These are phyloP conservation scores for Pterocles orientalis DNA, from an alignment of 2,113 vertebrate genomes.

Conservation along the genomic window DNA sequence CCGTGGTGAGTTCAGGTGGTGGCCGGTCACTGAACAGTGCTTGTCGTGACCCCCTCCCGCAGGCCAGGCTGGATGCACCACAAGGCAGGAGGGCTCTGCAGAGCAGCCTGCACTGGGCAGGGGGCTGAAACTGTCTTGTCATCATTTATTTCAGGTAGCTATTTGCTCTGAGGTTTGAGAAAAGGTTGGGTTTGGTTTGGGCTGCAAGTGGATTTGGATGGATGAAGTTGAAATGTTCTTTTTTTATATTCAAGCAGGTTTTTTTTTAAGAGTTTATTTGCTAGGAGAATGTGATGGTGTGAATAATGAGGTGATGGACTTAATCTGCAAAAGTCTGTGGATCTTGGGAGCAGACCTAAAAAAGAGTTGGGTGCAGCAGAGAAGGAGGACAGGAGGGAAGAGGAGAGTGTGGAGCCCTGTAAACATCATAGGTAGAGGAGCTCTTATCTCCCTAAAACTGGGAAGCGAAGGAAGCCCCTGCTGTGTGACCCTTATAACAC, in stretches of 20 bases:
- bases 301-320: neutral
- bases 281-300: neutral
- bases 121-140: neutral
- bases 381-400: neutral
- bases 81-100: neutral
- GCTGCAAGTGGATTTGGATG: neutral
- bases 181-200: neutral
- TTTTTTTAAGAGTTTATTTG: neutral
- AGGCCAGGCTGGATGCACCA: neutral
- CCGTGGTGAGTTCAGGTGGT: neutral
- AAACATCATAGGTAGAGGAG: neutral
- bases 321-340: neutral
- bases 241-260: neutral
- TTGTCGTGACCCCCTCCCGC: accelerated
- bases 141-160: neutral
- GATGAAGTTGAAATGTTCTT: neutral
- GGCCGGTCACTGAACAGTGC: neutral
- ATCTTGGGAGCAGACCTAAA: neutral
- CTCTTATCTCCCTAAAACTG: neutral
- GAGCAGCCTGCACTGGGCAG: neutral
- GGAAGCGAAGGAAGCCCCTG: neutral
- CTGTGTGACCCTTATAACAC: neutral
- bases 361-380: neutral
- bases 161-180: neutral
- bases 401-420: neutral